A percentile compares a stretch with the other conserved stretches of the same genome.
Evolutionary conservation across 2,797 vertebrate genomes (phyloP).

Genomic region (Tadarida brasiliensis): DNA sequence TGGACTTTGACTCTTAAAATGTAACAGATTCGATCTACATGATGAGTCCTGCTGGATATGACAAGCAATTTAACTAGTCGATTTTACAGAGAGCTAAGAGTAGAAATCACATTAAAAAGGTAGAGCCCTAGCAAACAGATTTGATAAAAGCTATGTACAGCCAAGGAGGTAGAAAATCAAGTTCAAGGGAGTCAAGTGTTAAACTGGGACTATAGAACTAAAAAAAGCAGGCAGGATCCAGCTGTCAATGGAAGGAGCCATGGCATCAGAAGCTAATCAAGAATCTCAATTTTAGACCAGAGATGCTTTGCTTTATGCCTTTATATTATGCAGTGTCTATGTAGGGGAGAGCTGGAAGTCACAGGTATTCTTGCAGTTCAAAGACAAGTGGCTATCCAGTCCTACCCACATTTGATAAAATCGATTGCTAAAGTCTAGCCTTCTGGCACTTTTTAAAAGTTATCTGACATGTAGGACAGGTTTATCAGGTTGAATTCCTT

Average conservation of each 20-base stretch:
- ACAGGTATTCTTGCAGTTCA: not conserved
- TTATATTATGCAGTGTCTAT: not conserved
- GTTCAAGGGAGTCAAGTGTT: not conserved
- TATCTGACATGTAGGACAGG: not conserved
- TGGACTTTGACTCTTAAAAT: conserved; percentile 37
- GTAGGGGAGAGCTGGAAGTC: not conserved
- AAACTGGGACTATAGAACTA: not conserved
- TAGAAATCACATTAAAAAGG: not conserved
- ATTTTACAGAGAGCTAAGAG: not conserved
- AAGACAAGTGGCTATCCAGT: not conserved
- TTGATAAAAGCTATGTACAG: not conserved
- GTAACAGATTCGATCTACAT: not conserved
- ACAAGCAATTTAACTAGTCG: not conserved
- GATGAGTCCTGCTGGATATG: not conserved
- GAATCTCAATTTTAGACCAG: not conserved
- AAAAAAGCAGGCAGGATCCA: not conserved
- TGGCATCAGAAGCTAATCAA: not conserved
- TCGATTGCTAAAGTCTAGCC: not conserved
- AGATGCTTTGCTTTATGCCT: not conserved
- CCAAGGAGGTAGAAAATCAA: not conserved
- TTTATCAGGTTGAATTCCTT: conserved; percentile 20
- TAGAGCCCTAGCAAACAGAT: not conserved
- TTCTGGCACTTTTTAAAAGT: conserved; percentile 29
- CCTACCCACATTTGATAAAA: not conserved
- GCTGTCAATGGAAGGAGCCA: not conserved